Conservation (phyloP, 1,140 invertebrate species). For the Penaeus vannamei region DNA sequence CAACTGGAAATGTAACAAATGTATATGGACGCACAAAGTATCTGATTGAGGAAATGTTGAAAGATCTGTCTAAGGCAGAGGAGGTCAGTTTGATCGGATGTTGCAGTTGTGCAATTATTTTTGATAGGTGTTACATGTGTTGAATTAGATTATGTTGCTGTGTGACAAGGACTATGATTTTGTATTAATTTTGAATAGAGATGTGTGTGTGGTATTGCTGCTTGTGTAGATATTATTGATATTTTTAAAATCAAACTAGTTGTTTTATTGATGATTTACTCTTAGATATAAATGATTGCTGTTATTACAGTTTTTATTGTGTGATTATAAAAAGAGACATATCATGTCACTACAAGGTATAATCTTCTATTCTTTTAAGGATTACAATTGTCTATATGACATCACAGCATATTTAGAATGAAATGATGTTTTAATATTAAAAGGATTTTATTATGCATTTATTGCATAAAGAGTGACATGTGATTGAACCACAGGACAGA, state of each 20-base stretch:
- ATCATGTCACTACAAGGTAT: not conserved
- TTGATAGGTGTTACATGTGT: too few relatives aligned
- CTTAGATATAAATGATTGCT: not conserved
- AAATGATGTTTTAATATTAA: too few relatives aligned
- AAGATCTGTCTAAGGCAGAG: constrained; percentile 88
- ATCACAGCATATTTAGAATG: too few relatives aligned
- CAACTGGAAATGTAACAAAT: constrained; percentile 89
- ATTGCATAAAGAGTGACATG: too few relatives aligned
- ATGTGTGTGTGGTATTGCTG: not conserved
- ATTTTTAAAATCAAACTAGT: not conserved
- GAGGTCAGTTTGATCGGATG: constrained; percentile 74
- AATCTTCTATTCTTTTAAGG: too few relatives aligned
- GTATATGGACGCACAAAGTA: constrained; percentile 98
- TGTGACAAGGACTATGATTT: not conserved
- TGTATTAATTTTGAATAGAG: not conserved
- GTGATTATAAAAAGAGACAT: constrained; percentile 5
- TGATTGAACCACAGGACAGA: too few relatives aligned
- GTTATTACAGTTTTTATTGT: not conserved
- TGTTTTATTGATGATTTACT: too few relatives aligned
- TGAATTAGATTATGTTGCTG: not conserved
- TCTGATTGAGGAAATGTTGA: constrained; percentile 97
- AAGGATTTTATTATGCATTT: too few relatives aligned
- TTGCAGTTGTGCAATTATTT: not conserved
- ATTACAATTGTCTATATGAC: too few relatives aligned
- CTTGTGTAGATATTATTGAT: not conserved